Percentiles rank a stretch among this genome's conserved stretches.
Evolutionary conservation across 2,888 invertebrate genomes (phyloP).

Genomic region (Baronia brevicornis): DNA sequence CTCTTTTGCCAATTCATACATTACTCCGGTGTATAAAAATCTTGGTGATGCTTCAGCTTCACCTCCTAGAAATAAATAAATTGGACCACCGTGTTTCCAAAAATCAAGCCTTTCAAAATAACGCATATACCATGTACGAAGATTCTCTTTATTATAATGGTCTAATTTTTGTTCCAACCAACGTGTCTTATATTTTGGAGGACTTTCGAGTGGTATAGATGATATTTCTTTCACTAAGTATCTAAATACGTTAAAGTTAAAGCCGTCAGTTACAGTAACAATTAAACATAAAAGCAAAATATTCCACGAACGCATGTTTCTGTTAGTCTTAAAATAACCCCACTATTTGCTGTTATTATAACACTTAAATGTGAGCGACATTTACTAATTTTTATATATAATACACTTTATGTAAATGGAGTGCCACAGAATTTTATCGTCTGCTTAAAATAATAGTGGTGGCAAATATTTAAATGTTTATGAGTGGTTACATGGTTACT

Average conservation of each 20-base stretch:
- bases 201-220: conserved; percentile 22
- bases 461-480: conserved; percentile 10
- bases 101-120: conserved; percentile 48
- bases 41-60: conserved; percentile 40
- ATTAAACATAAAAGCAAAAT: too few species aligned
- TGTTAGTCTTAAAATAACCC: too few species aligned
- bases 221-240: conserved; percentile 33
- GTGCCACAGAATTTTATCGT: conserved; percentile 9
- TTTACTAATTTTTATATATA: too few species aligned
- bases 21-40: conserved; percentile 42
- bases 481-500: too few species aligned
- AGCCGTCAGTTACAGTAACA: conserved; percentile 20
- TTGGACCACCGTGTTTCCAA: conserved; percentile 44
- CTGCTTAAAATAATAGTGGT: conserved; percentile 17
- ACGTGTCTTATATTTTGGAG: conserved; percentile 25
- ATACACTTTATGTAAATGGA: conserved; percentile 9
- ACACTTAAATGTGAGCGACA: too few species aligned
- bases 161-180: conserved; percentile 55
- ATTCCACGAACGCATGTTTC: too few species aligned
- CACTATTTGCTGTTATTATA: too few species aligned
- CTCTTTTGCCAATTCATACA: conserved; percentile 53
- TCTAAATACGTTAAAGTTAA: conserved; percentile 35
- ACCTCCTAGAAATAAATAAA: conserved; percentile 52
- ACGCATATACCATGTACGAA: conserved; percentile 50
- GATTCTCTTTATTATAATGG: conserved; percentile 44